These are phyloP conservation scores for Gorsachius magnificus DNA, from an alignment of 2,797 vertebrate species.

Conservation along the genomic window DNA sequence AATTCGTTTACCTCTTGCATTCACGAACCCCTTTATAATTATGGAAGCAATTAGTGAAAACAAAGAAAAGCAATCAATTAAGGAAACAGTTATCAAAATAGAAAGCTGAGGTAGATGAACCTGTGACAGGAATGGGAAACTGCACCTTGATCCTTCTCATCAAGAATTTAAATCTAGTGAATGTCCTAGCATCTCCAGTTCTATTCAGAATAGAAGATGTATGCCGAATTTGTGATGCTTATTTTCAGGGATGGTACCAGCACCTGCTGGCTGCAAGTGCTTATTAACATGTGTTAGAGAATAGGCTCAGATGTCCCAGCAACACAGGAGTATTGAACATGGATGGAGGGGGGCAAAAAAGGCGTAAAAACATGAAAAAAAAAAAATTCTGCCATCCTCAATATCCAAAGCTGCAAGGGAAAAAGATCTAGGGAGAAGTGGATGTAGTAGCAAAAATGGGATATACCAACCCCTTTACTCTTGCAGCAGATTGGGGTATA, in stretches of 20 bases:
- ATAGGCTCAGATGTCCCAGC: not conserved
- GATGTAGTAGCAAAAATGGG: not conserved
- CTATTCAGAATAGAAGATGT: not conserved
- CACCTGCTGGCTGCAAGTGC: not conserved
- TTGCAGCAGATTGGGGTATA: not conserved
- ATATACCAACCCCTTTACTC: not conserved
- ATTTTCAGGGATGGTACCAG: not conserved
- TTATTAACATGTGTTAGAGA: not conserved
- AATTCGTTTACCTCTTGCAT: not conserved
- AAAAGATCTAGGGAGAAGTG: not conserved
- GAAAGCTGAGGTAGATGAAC: not conserved
- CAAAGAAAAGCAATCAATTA: not conserved
- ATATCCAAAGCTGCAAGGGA: not conserved
- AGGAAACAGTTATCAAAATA: not conserved
- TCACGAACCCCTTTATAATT: not conserved
- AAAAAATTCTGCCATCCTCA: not conserved
- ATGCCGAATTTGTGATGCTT: not conserved
- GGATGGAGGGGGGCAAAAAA: not conserved
- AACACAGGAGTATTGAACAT: not conserved
- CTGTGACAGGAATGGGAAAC: not conserved
- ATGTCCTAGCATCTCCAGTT: not conserved
- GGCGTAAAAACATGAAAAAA: not conserved
- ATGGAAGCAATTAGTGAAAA: not conserved
- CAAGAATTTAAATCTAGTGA: not conserved
- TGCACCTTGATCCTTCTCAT: not conserved